Conservation (phyloP, 2,113 vertebrate species). For the Phycodurus eques region DNA sequence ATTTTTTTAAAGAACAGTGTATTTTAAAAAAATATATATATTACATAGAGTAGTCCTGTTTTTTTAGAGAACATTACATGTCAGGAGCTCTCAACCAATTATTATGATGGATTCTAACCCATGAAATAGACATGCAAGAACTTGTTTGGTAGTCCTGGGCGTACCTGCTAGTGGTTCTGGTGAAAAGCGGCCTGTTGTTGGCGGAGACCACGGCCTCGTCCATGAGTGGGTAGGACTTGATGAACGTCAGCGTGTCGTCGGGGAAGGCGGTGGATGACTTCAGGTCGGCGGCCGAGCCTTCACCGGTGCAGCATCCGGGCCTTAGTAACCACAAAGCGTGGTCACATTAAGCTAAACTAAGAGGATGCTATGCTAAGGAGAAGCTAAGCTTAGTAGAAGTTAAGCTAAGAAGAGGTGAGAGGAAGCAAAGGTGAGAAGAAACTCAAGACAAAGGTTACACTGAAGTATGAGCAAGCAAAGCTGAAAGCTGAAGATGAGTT, state of each 20-base stretch:
- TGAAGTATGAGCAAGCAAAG: too few species aligned
- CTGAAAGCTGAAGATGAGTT: too few species aligned
- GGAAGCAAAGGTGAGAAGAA: too few species aligned
- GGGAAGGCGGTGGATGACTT: constrained; percentile 86
- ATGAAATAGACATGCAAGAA: neutral
- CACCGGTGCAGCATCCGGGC: constrained; percentile 87
- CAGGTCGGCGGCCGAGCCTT: constrained; percentile 72
- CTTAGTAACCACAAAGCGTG: constrained; percentile 55
- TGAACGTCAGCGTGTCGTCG: constrained; percentile 86
- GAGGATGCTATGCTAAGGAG: too few species aligned
- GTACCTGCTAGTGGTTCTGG: constrained; percentile 83
- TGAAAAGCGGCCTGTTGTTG: constrained; percentile 84
- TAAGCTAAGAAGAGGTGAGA: too few species aligned
- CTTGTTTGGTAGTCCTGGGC: neutral
- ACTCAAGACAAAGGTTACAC: too few species aligned
- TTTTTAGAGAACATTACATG: too few species aligned
- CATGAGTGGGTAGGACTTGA: constrained; percentile 92
- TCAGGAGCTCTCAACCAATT: neutral
- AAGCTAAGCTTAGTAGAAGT: too few species aligned
- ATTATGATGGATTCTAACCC: neutral
- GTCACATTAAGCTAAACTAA: too few species aligned
- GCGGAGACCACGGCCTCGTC: constrained; percentile 82
- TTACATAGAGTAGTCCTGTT: too few species aligned
- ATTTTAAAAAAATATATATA: too few species aligned
- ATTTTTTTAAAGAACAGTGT: too few species aligned